A percentile compares a stretch with the other conserved stretches of the same genome.
Conservation (phyloP, 2,113 vertebrate genomes). For the Megaleporinus macrocephalus region DNA sequence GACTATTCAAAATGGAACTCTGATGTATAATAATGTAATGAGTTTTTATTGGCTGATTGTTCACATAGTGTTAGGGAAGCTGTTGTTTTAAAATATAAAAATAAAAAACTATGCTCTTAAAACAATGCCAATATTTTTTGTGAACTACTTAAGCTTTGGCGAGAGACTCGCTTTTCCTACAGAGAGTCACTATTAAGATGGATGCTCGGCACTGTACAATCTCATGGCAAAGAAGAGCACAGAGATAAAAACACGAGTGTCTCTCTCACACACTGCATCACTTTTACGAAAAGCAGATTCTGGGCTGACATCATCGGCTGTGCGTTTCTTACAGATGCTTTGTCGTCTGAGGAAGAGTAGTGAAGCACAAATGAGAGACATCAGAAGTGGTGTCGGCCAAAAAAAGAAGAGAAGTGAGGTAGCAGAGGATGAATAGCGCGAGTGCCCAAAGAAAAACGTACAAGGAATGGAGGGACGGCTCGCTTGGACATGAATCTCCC, state of each 20-base stretch:
- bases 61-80: too few relatives aligned
- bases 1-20: too few relatives aligned
- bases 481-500: slow-evolving; percentile 16
- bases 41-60: too few relatives aligned
- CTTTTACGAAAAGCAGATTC: slow-evolving; percentile 35
- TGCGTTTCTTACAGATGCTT: slow-evolving; percentile 41
- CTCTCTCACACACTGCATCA: slow-evolving; percentile 4
- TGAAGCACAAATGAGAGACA: slow-evolving; percentile 22
- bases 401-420: background rate
- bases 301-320: background rate
- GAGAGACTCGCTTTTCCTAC: background rate
- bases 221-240: slow-evolving; percentile 22
- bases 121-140: background rate
- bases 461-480: background rate
- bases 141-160: background rate
- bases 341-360: slow-evolving; percentile 18
- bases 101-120: background rate
- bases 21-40: too few relatives aligned
- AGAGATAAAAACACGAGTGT: slow-evolving; percentile 37
- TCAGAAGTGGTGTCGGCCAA: background rate
- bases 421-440: background rate
- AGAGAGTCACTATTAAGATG: slow-evolving; percentile 23
- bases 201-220: slow-evolving; percentile 9
- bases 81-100: too few relatives aligned
- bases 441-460: background rate